phyloP scores from a whole-genome alignment of 2,888 invertebrate genomes.

The Apodemia duryi region DNA sequence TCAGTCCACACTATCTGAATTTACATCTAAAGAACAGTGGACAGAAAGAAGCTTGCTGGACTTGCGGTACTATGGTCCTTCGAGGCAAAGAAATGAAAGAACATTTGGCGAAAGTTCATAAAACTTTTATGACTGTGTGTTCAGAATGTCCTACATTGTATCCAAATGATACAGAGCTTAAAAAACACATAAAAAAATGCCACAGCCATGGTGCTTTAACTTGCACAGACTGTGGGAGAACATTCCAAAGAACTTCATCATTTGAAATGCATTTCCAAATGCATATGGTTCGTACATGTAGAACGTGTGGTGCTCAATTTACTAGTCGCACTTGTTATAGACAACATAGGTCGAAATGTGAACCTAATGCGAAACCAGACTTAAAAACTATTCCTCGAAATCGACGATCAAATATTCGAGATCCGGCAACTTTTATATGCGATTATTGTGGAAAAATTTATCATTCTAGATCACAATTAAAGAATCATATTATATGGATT shows the following conservation, averaged over 20 bases:
- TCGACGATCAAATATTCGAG: conserved; percentile 57
- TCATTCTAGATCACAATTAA: conserved; percentile 56
- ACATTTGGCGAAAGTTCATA: conserved; percentile 48
- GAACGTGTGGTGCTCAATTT: conserved; percentile 57
- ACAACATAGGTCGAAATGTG: conserved; percentile 57
- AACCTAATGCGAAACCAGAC: conserved; percentile 60
- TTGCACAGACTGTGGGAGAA: conserved; percentile 57
- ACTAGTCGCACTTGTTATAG: conserved; percentile 62
- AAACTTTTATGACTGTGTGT: conserved; percentile 42
- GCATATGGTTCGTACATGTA: conserved; percentile 62
- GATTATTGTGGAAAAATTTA: conserved; percentile 63
- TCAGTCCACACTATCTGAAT: conserved; percentile 53
- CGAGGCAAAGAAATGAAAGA: conserved; percentile 51
- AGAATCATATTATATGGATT: conserved; percentile 71
- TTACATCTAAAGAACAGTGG: conserved; percentile 62
- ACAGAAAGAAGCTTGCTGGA: conserved; percentile 55
- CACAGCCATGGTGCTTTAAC: conserved; percentile 49
- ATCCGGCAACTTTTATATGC: conserved; percentile 60
- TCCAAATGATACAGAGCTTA: conserved; percentile 39
- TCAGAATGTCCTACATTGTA: conserved; percentile 52
- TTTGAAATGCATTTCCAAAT: conserved; percentile 59
- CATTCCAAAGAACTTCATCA: conserved; percentile 48
- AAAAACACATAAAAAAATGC: conserved; percentile 44
- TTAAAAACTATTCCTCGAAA: conserved; percentile 43
- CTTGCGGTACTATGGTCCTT: conserved; percentile 47